phyloP scores from a whole-genome alignment of 2,888 invertebrate species.

The Reticulitermes lucifugus region DNA sequence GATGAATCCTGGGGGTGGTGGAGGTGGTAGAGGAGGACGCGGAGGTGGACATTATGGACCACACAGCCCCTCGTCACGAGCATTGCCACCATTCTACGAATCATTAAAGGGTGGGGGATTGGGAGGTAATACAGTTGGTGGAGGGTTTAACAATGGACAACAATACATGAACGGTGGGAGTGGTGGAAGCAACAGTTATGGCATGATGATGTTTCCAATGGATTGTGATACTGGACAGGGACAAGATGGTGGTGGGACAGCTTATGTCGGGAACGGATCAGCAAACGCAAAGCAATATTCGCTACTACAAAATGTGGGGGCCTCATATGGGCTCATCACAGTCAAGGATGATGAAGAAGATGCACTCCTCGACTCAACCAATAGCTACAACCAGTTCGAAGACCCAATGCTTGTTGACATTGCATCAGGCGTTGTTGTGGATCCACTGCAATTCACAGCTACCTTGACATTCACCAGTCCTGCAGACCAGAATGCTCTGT shows the following conservation, averaged over 20 bases:
- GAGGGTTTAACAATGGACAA: constrained; percentile 71
- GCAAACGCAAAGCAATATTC: constrained; percentile 75
- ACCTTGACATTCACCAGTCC: constrained; percentile 83
- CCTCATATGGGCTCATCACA: constrained; percentile 79
- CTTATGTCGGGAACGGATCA: constrained; percentile 43
- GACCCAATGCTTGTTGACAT: constrained; percentile 86
- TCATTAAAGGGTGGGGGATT: constrained; percentile 78
- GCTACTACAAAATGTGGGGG: constrained; percentile 79
- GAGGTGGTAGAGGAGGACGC: constrained; percentile 72
- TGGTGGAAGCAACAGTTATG: constrained; percentile 69
- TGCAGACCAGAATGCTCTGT: constrained; percentile 77
- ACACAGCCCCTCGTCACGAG: constrained; percentile 88
- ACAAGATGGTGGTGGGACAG: constrained; percentile 61
- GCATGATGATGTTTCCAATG: constrained; percentile 78
- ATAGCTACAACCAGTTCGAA: constrained; percentile 30
- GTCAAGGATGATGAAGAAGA: constrained; percentile 79
- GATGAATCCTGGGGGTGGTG: constrained; percentile 76
- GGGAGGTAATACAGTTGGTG: constrained; percentile 58
- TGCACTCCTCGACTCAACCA: constrained; percentile 23
- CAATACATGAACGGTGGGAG: constrained; percentile 67
- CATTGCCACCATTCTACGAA: constrained; percentile 90
- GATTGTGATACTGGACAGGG: constrained; percentile 79
- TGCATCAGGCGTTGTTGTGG: constrained; percentile 79
- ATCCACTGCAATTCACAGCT: constrained; percentile 85
- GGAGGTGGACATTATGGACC: constrained; percentile 78